A percentile compares a stretch with the other conserved stretches of the same genome.
phyloP scores from a whole-genome alignment of 1,140 invertebrate genomes.

The Orius laevigatus region DNA sequence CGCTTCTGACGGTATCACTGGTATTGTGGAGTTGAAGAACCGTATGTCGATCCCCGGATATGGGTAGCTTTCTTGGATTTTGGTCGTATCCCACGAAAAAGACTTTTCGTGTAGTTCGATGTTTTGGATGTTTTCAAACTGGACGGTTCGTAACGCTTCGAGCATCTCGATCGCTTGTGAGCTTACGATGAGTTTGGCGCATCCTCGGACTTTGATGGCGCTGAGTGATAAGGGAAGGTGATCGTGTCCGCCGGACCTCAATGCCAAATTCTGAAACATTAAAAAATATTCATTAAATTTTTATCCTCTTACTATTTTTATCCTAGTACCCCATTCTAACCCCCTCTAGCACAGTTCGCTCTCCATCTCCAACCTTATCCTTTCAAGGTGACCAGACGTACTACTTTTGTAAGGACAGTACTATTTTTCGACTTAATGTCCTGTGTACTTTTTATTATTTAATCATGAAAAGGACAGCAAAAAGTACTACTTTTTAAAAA shows the following conservation, averaged over 20 bases:
- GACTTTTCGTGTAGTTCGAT: conserved; percentile 27
- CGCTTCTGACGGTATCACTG: conserved; percentile 43
- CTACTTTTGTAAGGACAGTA: no score
- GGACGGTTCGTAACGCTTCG: conserved; percentile 30
- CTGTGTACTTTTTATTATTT: no score
- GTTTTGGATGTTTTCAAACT: conserved; percentile 30
- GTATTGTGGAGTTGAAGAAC: conserved; percentile 30
- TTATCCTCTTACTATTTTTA: no score
- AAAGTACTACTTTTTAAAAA: no score
- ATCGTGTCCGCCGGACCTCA: background rate
- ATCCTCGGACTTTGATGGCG: conserved; percentile 16
- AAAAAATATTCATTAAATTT: conserved; percentile 1
- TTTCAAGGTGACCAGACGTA: no score
- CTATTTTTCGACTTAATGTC: no score
- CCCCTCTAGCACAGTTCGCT: no score
- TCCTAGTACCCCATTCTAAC: no score
- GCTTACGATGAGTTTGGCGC: conserved; percentile 14
- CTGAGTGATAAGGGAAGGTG: background rate
- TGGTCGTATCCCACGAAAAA: conserved; percentile 24
- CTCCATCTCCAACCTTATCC: no score
- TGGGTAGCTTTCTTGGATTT: conserved; percentile 24
- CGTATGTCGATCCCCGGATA: conserved; percentile 23
- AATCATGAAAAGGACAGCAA: no score
- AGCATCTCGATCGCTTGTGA: conserved; percentile 19
- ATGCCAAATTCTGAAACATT: conserved; percentile 5